Percentiles rank a stretch among this genome's conserved stretches.
phyloP scores from a whole-genome alignment of 2,888 invertebrate genomes.

The Onthophagus sagittarius region DNA sequence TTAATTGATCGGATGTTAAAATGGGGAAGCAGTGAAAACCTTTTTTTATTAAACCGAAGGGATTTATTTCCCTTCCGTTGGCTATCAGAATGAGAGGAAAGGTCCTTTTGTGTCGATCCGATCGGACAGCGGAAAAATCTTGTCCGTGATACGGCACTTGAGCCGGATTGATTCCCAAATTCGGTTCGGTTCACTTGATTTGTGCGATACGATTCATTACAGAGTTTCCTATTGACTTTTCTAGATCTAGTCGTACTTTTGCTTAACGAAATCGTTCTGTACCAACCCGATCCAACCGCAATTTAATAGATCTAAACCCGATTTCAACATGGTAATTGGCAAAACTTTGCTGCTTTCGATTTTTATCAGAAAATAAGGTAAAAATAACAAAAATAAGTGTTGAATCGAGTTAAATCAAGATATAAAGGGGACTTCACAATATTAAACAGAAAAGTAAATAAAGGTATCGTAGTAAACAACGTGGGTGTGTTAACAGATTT shows the following conservation, averaged over 20 bases:
- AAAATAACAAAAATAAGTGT: too few relatives aligned
- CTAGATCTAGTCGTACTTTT: neutral
- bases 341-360: neutral
- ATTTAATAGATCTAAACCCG: neutral
- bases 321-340: neutral
- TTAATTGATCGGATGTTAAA: neutral
- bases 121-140: constrained; percentile 12
- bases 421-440: too few relatives aligned
- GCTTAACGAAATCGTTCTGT: neutral
- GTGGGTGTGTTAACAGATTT: neutral
- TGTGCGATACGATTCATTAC: constrained; percentile 7
- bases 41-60: neutral
- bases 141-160: constrained; percentile 1
- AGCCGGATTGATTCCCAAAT: constrained; percentile 3
- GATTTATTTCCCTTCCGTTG: neutral
- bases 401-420: too few relatives aligned
- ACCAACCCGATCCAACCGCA: neutral
- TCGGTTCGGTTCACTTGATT: neutral
- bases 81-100: neutral
- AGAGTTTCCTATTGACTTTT: neutral
- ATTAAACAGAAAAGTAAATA: neutral
- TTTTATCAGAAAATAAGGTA: neutral
- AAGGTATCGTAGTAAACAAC: neutral
- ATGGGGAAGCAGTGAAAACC: neutral
- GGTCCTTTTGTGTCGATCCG: constrained; percentile 3